phyloP scores from a whole-genome alignment of 2,113 vertebrate genomes.

The Alectura lathami region DNA sequence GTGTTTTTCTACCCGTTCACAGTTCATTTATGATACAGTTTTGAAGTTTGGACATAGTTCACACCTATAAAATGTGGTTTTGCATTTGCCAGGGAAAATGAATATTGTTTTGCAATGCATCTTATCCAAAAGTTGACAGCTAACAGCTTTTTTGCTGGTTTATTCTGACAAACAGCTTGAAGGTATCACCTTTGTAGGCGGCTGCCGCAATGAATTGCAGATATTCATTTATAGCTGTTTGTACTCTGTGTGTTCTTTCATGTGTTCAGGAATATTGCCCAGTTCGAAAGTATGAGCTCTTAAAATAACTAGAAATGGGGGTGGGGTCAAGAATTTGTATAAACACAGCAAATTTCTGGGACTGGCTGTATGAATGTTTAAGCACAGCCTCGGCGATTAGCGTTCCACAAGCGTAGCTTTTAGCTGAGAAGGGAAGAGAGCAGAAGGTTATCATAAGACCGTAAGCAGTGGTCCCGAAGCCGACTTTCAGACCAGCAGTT shows the following conservation, averaged over 20 bases:
- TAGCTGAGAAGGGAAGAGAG: slow-evolving; percentile 34
- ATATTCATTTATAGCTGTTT: slow-evolving; percentile 65
- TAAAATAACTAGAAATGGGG: slow-evolving; percentile 72
- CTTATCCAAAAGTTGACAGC: slow-evolving; percentile 70
- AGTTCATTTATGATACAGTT: slow-evolving; percentile 32
- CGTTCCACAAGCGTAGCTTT: slow-evolving; percentile 9
- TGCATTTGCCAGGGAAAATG: slow-evolving; percentile 62
- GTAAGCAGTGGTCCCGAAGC: slow-evolving; percentile 64
- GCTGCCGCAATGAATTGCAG: slow-evolving; percentile 62
- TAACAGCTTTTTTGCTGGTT: slow-evolving; percentile 67
- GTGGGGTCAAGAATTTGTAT: slow-evolving; percentile 54
- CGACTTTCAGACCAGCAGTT: slow-evolving; percentile 67
- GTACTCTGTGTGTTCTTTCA: slow-evolving; percentile 63
- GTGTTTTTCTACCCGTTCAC: slow-evolving; percentile 55
- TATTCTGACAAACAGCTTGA: slow-evolving; percentile 72
- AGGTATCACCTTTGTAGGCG: slow-evolving; percentile 70
- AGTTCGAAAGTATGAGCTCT: slow-evolving; percentile 73
- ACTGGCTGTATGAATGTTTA: not conserved
- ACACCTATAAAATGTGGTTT: slow-evolving; percentile 75
- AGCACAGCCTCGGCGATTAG: not conserved
- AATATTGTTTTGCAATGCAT: slow-evolving; percentile 53
- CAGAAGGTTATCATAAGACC: slow-evolving; percentile 57
- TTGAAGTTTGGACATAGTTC: slow-evolving; percentile 74
- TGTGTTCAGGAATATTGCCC: slow-evolving; percentile 74
- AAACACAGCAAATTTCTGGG: slow-evolving; percentile 30